These are phyloP conservation scores for Albula glossodonta DNA, from an alignment of 2,113 vertebrate genomes.

Conservation along the genomic window DNA sequence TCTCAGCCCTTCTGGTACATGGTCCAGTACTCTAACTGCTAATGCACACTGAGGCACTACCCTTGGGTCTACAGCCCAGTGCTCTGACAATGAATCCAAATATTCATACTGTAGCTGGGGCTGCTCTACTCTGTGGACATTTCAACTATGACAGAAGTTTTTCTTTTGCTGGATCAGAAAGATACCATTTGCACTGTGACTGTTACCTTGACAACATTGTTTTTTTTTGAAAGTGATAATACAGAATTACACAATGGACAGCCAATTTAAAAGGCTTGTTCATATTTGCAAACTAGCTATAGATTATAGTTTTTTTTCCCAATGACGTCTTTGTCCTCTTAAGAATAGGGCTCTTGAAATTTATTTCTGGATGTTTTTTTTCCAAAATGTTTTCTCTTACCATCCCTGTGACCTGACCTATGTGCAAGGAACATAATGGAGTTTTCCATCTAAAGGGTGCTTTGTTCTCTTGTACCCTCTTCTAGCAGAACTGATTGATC, in stretches of 20 bases:
- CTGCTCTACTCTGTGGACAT: background rate
- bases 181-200: background rate
- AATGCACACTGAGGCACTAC: background rate
- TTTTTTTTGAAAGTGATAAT: background rate
- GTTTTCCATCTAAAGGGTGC: background rate
- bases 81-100: background rate
- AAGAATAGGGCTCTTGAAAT: background rate
- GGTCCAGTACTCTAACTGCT: too few species aligned
- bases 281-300: background rate
- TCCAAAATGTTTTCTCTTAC: background rate
- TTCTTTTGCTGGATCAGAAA: background rate
- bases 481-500: background rate
- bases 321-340: background rate
- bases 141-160: background rate
- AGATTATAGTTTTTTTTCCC: background rate
- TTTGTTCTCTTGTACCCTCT: background rate
- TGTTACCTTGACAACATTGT: background rate
- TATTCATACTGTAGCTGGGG: background rate
- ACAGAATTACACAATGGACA: background rate
- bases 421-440: background rate
- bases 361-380: background rate
- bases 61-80: background rate
- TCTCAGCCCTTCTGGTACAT: too few species aligned
- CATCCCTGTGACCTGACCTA: background rate
- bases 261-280: background rate